Conservation (phyloP, 2,888 invertebrate genomes). For the Dolichomitus sp. region DNA sequence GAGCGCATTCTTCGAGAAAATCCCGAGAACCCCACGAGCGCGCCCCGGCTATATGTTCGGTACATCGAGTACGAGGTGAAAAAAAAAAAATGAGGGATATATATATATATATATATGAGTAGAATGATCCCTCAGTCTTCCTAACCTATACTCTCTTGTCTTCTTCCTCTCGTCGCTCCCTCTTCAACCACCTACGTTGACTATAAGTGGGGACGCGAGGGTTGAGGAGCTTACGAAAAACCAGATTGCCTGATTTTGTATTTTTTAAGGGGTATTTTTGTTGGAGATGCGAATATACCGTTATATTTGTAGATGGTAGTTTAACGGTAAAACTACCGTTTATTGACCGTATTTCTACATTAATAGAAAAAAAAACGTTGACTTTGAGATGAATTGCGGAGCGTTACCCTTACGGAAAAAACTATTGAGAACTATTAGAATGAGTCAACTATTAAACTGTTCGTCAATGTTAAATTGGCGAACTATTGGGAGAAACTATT, state of each 20-base stretch:
- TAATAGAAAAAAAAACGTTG: too few species aligned
- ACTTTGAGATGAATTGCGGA: too few species aligned
- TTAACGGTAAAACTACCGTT: too few species aligned
- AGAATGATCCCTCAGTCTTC: constrained; percentile 71
- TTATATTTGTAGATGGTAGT: too few species aligned
- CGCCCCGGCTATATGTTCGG: constrained; percentile 52
- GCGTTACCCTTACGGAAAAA: too few species aligned
- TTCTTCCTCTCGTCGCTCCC: constrained; percentile 45
- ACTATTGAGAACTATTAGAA: too few species aligned
- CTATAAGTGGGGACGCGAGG: constrained; percentile 7
- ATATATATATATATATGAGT: constrained; percentile 8
- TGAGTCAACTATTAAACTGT: too few species aligned
- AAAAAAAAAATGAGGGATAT: constrained; percentile 21
- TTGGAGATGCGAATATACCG: too few species aligned
- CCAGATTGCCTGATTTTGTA: neutral
- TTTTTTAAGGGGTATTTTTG: too few species aligned
- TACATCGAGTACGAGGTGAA: constrained; percentile 55
- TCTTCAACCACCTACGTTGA: constrained; percentile 63
- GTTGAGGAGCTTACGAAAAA: constrained; percentile 14
- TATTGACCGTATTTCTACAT: too few species aligned
- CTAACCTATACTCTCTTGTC: constrained; percentile 51
- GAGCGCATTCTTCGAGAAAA: constrained; percentile 74
- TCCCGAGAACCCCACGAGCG: constrained; percentile 67
- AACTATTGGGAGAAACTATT: too few species aligned
- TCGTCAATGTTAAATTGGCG: too few species aligned